These are phyloP conservation scores for Anthoptus insignis DNA, from an alignment of 2,888 invertebrate genomes.

Conservation along the genomic window DNA sequence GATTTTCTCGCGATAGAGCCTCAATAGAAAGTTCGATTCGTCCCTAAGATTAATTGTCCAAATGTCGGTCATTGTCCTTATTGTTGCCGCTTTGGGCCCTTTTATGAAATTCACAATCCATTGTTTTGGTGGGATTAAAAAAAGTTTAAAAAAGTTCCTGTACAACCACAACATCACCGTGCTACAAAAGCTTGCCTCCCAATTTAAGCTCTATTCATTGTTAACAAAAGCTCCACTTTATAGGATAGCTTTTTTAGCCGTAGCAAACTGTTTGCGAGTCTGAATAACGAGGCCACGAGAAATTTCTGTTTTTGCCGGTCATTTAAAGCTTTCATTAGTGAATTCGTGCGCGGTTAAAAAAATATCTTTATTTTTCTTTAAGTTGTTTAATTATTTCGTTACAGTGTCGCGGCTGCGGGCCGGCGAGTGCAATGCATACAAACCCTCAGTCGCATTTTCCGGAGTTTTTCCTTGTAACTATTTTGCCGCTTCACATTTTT, in stretches of 20 bases:
- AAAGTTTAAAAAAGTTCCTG: constrained; percentile 72
- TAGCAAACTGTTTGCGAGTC: constrained; percentile 64
- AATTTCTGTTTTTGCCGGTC: constrained; percentile 75
- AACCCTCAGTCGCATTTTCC: neutral
- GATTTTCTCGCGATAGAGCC: constrained; percentile 22
- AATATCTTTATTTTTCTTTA: constrained; percentile 72
- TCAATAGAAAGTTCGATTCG: constrained; percentile 68
- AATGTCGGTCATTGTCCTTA: constrained; percentile 68
- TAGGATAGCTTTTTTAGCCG: constrained; percentile 47
- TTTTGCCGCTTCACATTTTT: constrained; percentile 1
- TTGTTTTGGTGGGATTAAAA: constrained; percentile 79
- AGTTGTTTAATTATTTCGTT: constrained; percentile 64
- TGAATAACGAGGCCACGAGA: constrained; percentile 78
- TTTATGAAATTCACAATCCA: constrained; percentile 77
- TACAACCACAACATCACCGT: constrained; percentile 48
- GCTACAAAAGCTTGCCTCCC: constrained; percentile 30
- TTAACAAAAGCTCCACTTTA: constrained; percentile 41
- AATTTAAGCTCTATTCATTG: constrained; percentile 36
- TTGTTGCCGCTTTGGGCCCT: constrained; percentile 75
- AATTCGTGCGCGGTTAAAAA: constrained; percentile 70
- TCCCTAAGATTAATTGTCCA: constrained; percentile 79
- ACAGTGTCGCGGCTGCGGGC: constrained; percentile 39
- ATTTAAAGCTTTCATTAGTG: constrained; percentile 85
- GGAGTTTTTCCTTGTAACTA: constrained; percentile 16
- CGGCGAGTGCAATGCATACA: constrained; percentile 37